phyloP scores from a whole-genome alignment of 2,113 vertebrate genomes.

The Accipiter virgatus region DNA sequence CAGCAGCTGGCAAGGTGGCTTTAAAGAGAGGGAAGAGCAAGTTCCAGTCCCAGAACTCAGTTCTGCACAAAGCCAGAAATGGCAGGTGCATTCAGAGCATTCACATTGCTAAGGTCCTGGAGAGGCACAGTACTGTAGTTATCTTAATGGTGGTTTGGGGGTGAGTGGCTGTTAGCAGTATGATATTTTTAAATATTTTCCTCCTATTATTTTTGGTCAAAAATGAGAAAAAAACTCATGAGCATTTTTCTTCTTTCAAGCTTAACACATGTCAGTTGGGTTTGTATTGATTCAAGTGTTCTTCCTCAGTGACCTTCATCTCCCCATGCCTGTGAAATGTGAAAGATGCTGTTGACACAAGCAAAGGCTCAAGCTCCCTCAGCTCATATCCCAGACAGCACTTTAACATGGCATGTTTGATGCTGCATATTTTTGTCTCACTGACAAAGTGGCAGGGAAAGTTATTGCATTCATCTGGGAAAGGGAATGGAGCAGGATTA shows the following conservation, averaged over 20 bases:
- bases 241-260: slow-evolving; percentile 15
- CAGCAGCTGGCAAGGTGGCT: neutral
- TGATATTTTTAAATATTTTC: neutral
- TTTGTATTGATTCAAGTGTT: slow-evolving; percentile 19
- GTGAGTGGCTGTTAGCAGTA: neutral
- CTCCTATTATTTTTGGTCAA: neutral
- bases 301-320: slow-evolving; percentile 46
- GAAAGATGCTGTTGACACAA: slow-evolving; percentile 58
- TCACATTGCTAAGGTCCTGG: neutral
- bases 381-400: slow-evolving; percentile 32
- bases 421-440: slow-evolving; percentile 27
- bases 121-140: neutral
- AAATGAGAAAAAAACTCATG: neutral
- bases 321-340: slow-evolving; percentile 20
- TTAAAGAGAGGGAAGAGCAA: neutral
- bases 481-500: neutral
- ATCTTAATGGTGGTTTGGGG: neutral
- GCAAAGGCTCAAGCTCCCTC: neutral
- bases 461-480: neutral
- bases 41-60: neutral
- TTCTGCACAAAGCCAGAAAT: neutral
- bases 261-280: neutral
- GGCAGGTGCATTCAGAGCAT: neutral
- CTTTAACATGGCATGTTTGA: slow-evolving; percentile 31
- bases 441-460: slow-evolving; percentile 28